Evolutionary conservation across 2,113 vertebrate genomes (phyloP).

Genomic region (Ochotona curzoniae): DNA sequence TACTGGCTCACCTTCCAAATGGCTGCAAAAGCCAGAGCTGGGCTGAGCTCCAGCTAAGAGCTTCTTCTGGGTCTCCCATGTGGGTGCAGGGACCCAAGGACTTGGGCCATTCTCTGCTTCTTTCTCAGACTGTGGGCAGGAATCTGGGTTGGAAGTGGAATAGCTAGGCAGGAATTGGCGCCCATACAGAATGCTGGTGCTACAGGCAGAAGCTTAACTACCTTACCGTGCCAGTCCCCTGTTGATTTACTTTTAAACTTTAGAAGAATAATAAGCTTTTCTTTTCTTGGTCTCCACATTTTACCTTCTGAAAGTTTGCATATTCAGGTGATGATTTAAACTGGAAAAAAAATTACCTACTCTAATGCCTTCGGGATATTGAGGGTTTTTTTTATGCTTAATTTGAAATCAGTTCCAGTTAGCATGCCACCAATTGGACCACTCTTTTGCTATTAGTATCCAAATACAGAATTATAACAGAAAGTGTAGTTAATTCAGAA

Average conservation of each 20-base stretch:
- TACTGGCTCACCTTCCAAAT: too few species aligned
- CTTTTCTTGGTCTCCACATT: neutral
- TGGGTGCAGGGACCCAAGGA: too few species aligned
- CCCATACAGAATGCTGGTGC: too few species aligned
- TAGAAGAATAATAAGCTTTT: neutral
- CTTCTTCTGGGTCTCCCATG: too few species aligned
- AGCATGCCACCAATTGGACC: neutral
- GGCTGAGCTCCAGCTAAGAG: too few species aligned
- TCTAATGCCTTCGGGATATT: neutral
- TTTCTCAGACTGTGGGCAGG: too few species aligned
- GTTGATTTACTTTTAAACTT: neutral
- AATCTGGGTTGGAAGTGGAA: too few species aligned
- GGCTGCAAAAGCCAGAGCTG: too few species aligned
- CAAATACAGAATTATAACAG: neutral
- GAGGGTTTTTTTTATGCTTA: neutral
- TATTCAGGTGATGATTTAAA: neutral
- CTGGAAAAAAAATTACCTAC: neutral
- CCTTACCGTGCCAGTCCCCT: too few species aligned
- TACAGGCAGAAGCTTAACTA: too few species aligned
- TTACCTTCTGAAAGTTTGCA: neutral
- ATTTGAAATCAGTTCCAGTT: conserved; percentile 13
- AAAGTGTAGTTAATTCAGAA: neutral
- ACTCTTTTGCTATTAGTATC: conserved; percentile 10
- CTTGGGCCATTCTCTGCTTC: too few species aligned
- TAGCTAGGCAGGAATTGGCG: too few species aligned